phyloP scores from a whole-genome alignment of 2,888 invertebrate genomes.

The Synergus gifuensis region DNA sequence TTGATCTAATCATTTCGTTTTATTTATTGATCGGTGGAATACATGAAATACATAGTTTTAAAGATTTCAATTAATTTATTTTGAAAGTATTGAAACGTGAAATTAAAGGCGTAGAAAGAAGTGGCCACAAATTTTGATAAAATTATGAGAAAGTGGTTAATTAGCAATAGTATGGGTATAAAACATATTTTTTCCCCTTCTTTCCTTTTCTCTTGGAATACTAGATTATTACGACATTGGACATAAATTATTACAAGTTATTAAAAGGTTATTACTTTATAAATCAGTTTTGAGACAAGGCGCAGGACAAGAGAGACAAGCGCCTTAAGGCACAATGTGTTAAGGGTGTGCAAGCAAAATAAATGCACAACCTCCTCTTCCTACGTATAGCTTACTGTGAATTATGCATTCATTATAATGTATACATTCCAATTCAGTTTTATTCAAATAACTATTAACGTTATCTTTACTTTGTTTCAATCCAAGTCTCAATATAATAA shows the following conservation, averaged over 20 bases:
- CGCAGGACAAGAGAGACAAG: conserved; percentile 24
- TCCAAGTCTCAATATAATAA: neutral
- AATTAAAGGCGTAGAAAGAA: neutral
- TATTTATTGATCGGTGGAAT: neutral
- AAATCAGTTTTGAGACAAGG: conserved; percentile 36
- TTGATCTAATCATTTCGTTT: neutral
- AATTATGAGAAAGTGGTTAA: conserved; percentile 13
- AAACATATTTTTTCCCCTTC: neutral
- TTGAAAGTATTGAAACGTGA: neutral
- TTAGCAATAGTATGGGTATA: neutral
- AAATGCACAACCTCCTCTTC: conserved; percentile 25
- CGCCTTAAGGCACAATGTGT: conserved; percentile 32
- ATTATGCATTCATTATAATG: conserved; percentile 15
- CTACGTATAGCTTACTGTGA: neutral
- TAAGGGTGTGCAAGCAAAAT: conserved; percentile 35
- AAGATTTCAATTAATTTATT: neutral
- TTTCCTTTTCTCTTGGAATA: conserved; percentile 7
- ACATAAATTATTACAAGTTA: conserved; percentile 36
- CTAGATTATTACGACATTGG: conserved; percentile 23
- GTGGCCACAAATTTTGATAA: neutral
- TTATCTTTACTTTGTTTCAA: neutral
- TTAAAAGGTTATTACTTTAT: conserved; percentile 40
- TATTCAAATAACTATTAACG: neutral
- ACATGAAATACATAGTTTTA: neutral
- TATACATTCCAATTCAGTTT: conserved; percentile 14